Evolutionary conservation across 2,113 vertebrate genomes (phyloP), one percentile per base, ranked within the genome.

Genomic region (Hydrolagus affinis): DNA sequence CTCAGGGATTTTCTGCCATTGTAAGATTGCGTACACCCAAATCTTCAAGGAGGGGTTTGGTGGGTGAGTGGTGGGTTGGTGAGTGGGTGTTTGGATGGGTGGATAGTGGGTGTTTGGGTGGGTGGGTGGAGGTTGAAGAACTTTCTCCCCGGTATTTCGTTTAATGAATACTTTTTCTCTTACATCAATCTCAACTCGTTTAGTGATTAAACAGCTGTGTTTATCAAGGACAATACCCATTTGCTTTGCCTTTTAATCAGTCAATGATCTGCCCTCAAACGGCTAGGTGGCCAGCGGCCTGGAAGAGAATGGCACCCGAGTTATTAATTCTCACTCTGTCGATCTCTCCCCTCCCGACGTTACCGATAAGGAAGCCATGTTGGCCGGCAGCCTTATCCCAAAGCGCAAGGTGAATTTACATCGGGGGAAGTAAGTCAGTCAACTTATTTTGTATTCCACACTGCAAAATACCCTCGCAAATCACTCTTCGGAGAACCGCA

Each of bases 241-340:
- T 83, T 28, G 60, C 30, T 83, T 83, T 66, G 60, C 28, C 62
- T 83, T 83, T 66, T 44, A 44, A 83, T 32, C 60, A 83, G 57
- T n/a, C 62, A 28, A 17, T 64, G n/a, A 23, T 64, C 25, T 17
- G 66, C 62, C 66, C 44, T 83, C n/a, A 30, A 66, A 83, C 60
- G 15, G 78, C 62, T 30, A 66, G 23, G 25, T 66, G 76, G 28
- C 25, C 76, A 64, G n/a, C 62, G 76, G 62, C 66, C 60, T 64
- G 78, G 60, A 83, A 83, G 78, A 83, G 66, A 83, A 28, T 17
- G 32, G 11, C 30, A 7, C 30, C 66, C 60, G 17, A 66, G 12
- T 25, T 62, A 62, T 32, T 83, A 83, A 83, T 83, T 28, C 78
- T 68, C 44, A 44, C 44, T 44, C 44, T 6, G 1, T 83, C 66